Conservation (phyloP, 1,140 invertebrate genomes). For the Psix sp. region DNA sequence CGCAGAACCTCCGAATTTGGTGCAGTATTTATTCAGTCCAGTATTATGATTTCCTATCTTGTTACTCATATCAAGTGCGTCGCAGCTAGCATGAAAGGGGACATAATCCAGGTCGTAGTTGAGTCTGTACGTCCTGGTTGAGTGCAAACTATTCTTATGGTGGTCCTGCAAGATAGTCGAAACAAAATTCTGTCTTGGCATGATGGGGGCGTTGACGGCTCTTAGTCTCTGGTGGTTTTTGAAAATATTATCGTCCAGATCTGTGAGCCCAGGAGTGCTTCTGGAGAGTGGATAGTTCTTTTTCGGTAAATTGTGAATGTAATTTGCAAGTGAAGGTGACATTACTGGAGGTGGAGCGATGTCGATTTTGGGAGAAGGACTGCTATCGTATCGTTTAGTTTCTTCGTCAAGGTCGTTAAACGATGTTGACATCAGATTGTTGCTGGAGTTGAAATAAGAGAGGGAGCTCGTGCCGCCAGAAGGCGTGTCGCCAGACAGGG, state of each 20-base stretch:
- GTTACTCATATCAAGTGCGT: slow-evolving; percentile 60
- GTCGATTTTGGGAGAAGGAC: slow-evolving; percentile 60
- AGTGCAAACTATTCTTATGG: slow-evolving; percentile 62
- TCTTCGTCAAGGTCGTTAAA: slow-evolving; percentile 69
- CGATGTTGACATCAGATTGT: slow-evolving; percentile 70
- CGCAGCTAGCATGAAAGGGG: slow-evolving; percentile 67
- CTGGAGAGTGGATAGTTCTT: slow-evolving; percentile 68
- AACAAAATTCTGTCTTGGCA: slow-evolving; percentile 69
- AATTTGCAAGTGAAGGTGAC: slow-evolving; percentile 69
- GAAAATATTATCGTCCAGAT: slow-evolving; percentile 65
- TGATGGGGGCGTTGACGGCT: slow-evolving; percentile 36
- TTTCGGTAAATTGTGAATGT: slow-evolving; percentile 71
- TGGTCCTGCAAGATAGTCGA: slow-evolving; percentile 70
- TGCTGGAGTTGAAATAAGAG: slow-evolving; percentile 64
- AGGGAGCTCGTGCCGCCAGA: slow-evolving; percentile 21
- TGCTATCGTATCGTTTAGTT: slow-evolving; percentile 36
- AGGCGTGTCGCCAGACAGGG: slow-evolving; percentile 11
- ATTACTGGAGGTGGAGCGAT: slow-evolving; percentile 68
- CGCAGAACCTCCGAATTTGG: slow-evolving; percentile 21
- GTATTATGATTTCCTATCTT: slow-evolving; percentile 49
- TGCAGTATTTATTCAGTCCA: slow-evolving; percentile 47
- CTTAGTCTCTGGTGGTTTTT: slow-evolving; percentile 49
- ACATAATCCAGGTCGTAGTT: slow-evolving; percentile 73
- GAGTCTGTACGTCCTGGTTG: slow-evolving; percentile 67
- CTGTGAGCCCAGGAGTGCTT: slow-evolving; percentile 65